Evolutionary conservation across 1,140 invertebrate genomes (phyloP).

Genomic region (Drosophila suzukii): DNA sequence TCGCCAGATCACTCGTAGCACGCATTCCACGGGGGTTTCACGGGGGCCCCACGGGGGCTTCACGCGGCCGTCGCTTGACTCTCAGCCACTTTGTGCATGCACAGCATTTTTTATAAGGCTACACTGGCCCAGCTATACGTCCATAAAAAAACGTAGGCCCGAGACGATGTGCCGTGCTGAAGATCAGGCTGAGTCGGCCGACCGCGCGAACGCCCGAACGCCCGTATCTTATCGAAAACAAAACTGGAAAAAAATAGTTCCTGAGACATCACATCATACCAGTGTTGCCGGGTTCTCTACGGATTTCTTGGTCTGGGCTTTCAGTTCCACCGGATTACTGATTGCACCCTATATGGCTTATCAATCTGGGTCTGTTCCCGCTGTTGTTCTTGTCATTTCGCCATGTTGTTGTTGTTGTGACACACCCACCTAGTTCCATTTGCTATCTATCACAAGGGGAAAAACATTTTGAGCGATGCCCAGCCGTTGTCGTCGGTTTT

Average conservation of each 20-base stretch:
- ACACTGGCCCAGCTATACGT: not conserved
- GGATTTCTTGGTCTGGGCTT: conserved; percentile 14
- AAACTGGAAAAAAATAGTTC: not conserved
- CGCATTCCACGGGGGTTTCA: conserved; percentile 48
- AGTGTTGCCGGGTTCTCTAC: conserved; percentile 23
- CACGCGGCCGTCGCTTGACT: conserved; percentile 39
- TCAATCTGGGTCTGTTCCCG: conserved; percentile 50
- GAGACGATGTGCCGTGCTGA: conserved; percentile 14
- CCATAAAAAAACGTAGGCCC: conserved; percentile 22
- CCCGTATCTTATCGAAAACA: conserved; percentile 44
- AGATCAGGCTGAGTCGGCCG: conserved; percentile 43
- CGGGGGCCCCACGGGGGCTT: conserved; percentile 62
- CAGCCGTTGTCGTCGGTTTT: not conserved
- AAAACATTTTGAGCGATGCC: conserved; percentile 8
- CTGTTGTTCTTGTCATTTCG: conserved; percentile 35
- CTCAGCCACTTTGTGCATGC: conserved; percentile 59
- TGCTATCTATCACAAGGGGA: conserved; percentile 25
- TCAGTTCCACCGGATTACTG: conserved; percentile 24
- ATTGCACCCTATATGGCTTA: conserved; percentile 35
- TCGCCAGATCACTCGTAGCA: conserved; percentile 49
- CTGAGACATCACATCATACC: conserved; percentile 6
- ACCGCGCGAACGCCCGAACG: conserved; percentile 13
- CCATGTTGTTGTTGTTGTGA: conserved; percentile 7
- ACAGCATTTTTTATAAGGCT: conserved; percentile 18
- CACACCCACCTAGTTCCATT: conserved; percentile 41